Evolutionary conservation across 2,888 invertebrate genomes (phyloP).

Genomic region (Standfussiana lucernea): DNA sequence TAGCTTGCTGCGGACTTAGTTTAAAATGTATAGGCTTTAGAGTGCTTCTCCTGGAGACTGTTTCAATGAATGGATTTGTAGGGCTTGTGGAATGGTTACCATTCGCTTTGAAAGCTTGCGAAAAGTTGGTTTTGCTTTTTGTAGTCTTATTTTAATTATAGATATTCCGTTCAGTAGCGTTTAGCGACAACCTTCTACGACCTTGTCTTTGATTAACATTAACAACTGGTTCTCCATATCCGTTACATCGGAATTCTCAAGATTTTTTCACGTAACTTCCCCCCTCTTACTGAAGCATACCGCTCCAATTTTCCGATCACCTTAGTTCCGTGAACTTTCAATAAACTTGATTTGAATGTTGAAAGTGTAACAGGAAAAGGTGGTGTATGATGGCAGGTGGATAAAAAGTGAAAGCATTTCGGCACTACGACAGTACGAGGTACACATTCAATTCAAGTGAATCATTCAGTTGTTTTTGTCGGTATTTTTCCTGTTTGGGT

Average conservation of each 20-base stretch:
- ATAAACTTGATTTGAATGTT: conserved; percentile 42
- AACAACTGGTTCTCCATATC: not conserved
- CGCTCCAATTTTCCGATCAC: conserved; percentile 13
- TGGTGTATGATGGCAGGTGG: conserved; percentile 52
- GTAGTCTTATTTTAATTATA: not conserved
- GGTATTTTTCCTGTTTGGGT: conserved; percentile 40
- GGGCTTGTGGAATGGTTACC: not conserved
- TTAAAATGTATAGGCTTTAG: not conserved
- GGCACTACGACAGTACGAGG: conserved; percentile 22
- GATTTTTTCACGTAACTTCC: conserved; percentile 11
- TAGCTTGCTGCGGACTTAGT: not conserved
- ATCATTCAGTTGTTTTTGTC: conserved; percentile 40
- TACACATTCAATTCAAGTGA: conserved; percentile 44
- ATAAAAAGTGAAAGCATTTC: conserved; percentile 61
- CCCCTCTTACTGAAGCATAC: conserved; percentile 4
- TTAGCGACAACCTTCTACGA: conserved; percentile 16
- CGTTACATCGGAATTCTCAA: conserved; percentile 14
- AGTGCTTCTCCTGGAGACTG: not conserved
- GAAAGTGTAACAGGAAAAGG: conserved; percentile 61
- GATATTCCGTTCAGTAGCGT: not conserved
- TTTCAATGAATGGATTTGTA: not conserved
- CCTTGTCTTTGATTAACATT: conserved; percentile 12
- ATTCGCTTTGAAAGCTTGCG: not conserved
- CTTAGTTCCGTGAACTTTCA: conserved; percentile 39
- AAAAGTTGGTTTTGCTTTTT: not conserved